Conservation (phyloP, 92 coral and sea anemone species). For the Epizoanthus illoricatus region DNA sequence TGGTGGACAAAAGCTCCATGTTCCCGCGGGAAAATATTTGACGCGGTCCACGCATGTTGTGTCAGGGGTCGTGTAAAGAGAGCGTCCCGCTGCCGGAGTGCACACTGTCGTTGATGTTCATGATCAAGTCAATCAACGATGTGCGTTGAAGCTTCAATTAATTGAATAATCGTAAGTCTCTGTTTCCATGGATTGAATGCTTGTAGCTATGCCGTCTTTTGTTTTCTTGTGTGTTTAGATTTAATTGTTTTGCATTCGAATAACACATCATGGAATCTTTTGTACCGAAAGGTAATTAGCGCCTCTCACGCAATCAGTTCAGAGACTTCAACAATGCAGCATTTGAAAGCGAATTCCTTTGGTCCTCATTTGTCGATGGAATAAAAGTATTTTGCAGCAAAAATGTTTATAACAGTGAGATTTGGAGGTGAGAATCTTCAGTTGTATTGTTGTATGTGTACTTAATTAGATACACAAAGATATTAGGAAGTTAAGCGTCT, state of each 20-base stretch:
- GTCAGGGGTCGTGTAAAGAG: neutral
- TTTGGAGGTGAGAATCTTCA: slow-evolving; percentile 81
- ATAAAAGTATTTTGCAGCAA: neutral
- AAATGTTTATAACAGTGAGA: slow-evolving; percentile 90
- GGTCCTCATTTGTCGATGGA: neutral
- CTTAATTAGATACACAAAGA: slow-evolving; percentile 28
- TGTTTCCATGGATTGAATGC: neutral
- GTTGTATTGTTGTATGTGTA: neutral
- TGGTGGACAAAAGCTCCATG: no score
- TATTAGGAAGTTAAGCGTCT: neutral
- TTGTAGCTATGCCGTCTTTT: neutral
- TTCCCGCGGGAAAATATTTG: no score
- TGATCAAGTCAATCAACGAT: neutral
- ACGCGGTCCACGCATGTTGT: no score
- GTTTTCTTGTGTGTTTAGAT: neutral
- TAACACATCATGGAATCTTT: no score
- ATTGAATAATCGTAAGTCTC: neutral
- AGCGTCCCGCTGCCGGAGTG: neutral
- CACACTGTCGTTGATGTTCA: neutral
- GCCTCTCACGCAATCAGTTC: neutral
- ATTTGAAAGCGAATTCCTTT: neutral
- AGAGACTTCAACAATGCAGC: neutral
- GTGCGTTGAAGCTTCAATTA: neutral
- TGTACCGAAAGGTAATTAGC: neutral
- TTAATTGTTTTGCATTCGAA: slow-evolving; percentile 4